Percentiles rank a stretch among this genome's conserved stretches.
Conservation (phyloP, 64 coral and sea anemone genomes). For the Montipora sp. region DNA sequence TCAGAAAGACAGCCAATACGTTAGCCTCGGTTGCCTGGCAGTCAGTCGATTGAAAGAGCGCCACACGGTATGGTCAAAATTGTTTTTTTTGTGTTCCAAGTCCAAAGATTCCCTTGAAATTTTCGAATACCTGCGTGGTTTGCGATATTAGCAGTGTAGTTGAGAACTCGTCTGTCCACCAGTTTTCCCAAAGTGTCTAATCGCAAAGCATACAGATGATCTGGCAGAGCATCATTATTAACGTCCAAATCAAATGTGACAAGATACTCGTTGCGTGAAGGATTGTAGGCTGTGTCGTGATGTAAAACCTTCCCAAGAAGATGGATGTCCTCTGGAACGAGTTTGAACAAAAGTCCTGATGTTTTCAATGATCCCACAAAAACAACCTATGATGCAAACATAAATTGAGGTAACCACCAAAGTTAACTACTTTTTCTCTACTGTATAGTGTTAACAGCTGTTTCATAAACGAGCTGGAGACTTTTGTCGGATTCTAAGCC, state of each 20-base stretch:
- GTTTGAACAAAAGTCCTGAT: slow-evolving; percentile 33
- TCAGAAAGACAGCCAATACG: too few relatives aligned
- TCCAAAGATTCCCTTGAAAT: not conserved
- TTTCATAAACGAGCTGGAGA: too few relatives aligned
- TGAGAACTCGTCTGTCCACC: slow-evolving; percentile 61
- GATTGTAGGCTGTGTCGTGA: slow-evolving; percentile 75
- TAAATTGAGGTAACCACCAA: not conserved
- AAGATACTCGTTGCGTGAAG: slow-evolving; percentile 68
- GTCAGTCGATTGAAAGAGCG: too few relatives aligned
- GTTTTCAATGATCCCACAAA: slow-evolving; percentile 56
- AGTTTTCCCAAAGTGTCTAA: slow-evolving; percentile 19
- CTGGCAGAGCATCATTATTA: slow-evolving; percentile 62
- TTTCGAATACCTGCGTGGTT: slow-evolving; percentile 3
- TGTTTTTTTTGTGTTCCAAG: too few relatives aligned
- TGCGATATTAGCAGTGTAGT: slow-evolving; percentile 66
- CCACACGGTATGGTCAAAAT: too few relatives aligned
- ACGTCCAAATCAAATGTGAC: slow-evolving; percentile 84
- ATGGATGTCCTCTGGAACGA: slow-evolving; percentile 44
- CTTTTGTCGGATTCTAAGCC: too few relatives aligned
- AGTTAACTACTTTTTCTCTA: not conserved
- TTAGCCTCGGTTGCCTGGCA: too few relatives aligned
- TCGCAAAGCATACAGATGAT: slow-evolving; percentile 74
- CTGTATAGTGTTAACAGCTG: too few relatives aligned
- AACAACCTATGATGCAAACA: not conserved
- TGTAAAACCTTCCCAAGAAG: slow-evolving; percentile 61